Evolutionary conservation across 2,888 invertebrate genomes (phyloP), one percentile per base, ranked within the genome.

Genomic region (Epistrophe grossulariae): DNA sequence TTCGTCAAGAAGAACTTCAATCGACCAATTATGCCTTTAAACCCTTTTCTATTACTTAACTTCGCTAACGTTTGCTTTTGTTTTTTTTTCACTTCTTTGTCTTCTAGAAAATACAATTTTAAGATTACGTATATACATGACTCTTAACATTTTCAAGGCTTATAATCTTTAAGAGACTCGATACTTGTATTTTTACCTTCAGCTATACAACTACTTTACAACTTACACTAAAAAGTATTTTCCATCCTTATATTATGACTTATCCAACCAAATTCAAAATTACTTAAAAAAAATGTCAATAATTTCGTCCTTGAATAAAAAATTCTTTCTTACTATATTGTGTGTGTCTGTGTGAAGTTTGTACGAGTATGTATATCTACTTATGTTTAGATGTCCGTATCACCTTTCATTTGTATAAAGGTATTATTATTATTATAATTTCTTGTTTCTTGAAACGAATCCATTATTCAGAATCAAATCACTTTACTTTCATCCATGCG

Each of bases 391-490:
- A 48, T 40, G 13, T 45, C 48, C 17, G 66, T 28, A 55, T 55
- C 52, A 70, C 38, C 60, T 55, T 59, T n/a, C 15, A 40, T 64
- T 66, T 50, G 72, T 45, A 8, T 7, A 9, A 6, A 11, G 0
- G 11, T 38, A 19, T 64, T 31, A 11, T 59, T 35, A 17, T 45
- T 59, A 15, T 45, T 40, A 55, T 11, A 4, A 24, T 50, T 17
- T 8, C 28, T 45, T 64, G 45, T 55, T 72, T 45, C 52, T 24
- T n/a, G n/a, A 68, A 79, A 55, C 57, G 50, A 84, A 84, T 74
- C 60, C 43, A 19, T 70, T n/a, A n/a, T 71, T 48, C 35, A 64
- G 71, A 68, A 50, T 50, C 43, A 81, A 76, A 76, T 76, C 52
- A 45, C 59, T 55, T 45, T 62, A 13, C 60, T 70, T 48, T 45